Evolutionary conservation across 2,797 vertebrate species (phyloP).

Genomic region (Heterohyrax brucei): DNA sequence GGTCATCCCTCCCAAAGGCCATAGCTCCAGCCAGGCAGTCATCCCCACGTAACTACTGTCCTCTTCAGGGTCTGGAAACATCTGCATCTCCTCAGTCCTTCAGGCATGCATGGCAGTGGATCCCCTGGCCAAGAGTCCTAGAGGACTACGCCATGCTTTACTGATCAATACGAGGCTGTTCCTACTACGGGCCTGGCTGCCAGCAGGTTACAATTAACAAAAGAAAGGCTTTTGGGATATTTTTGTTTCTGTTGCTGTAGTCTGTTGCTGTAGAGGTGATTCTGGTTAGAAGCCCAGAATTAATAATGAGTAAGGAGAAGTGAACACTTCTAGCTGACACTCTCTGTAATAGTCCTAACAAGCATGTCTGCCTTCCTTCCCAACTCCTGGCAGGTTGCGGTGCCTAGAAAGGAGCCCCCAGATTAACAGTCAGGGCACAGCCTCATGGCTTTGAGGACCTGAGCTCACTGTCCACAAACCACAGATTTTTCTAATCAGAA

Average conservation of each 20-base stretch:
- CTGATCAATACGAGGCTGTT: neutral
- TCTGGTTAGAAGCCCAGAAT: neutral
- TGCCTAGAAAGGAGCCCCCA: neutral
- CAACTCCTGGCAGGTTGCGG: neutral
- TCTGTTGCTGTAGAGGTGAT: no score
- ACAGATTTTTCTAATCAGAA: neutral
- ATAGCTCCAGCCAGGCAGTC: neutral
- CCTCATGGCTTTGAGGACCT: neutral
- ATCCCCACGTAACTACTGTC: neutral
- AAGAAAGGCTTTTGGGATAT: constrained; percentile 6
- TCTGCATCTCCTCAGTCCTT: neutral
- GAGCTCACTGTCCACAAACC: neutral
- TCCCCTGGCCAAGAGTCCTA: neutral
- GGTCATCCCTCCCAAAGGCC: neutral
- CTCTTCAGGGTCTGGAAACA: neutral
- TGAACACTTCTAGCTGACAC: neutral
- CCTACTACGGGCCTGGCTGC: neutral
- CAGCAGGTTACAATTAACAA: constrained; percentile 32
- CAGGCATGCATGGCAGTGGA: neutral
- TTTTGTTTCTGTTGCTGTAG: neutral
- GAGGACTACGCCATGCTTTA: neutral
- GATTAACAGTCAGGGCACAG: neutral
- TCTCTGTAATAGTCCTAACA: neutral
- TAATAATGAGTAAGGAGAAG: neutral
- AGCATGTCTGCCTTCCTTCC: neutral